Percentiles rank a stretch among this genome's conserved stretches.
Conservation (phyloP, 2,797 vertebrate species). For the Pelochelys cantorii region DNA sequence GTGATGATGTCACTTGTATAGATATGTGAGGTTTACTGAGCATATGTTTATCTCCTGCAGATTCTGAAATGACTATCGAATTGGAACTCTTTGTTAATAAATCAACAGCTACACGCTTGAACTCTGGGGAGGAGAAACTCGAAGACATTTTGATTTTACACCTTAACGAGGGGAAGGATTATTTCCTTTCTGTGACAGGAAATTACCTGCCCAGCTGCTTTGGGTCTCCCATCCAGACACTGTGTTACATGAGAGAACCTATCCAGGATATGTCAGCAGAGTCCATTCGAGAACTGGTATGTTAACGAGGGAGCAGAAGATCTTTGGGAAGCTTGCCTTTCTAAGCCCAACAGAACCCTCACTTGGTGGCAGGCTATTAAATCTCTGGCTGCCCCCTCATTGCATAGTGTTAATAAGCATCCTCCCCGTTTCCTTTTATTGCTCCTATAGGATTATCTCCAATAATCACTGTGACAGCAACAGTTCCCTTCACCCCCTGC, state of each 20-base stretch:
- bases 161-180: conserved; percentile 93
- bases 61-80: conserved; percentile 87
- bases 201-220: conserved; percentile 97
- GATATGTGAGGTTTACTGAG: background rate
- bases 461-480: background rate
- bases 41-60: conserved; percentile 72
- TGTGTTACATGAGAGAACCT: conserved; percentile 91
- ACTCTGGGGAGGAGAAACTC: conserved; percentile 88
- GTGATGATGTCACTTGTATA: too few species aligned
- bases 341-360: background rate
- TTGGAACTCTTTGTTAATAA: conserved; percentile 97
- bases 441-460: background rate
- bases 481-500: background rate
- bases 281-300: conserved; percentile 85
- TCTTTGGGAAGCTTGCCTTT: background rate
- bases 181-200: conserved; percentile 94
- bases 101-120: conserved; percentile 89
- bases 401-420: background rate
- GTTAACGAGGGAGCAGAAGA: conserved; percentile 59
- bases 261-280: conserved; percentile 90
- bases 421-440: background rate
- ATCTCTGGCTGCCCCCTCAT: background rate
- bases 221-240: conserved; percentile 87
- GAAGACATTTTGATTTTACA: conserved; percentile 98
- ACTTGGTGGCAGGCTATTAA: background rate